These are phyloP conservation scores for Nematostella vectensis DNA, from an alignment of 92 coral and sea anemone species.

Conservation along the genomic window DNA sequence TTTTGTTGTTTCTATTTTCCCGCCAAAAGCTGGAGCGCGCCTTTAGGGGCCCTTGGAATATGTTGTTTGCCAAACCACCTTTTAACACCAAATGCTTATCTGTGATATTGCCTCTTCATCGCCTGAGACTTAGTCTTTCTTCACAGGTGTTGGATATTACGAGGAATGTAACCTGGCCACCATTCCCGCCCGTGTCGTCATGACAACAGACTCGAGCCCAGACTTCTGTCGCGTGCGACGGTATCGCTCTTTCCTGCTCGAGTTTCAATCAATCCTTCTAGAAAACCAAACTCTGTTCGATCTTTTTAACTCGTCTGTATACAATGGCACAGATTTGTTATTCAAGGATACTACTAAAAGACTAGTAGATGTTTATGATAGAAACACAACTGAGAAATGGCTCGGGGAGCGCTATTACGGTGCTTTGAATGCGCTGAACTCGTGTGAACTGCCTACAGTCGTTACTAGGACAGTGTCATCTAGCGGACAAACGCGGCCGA, in stretches of 20 bases:
- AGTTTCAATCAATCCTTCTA: slow-evolving; percentile 19
- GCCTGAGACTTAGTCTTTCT: not conserved
- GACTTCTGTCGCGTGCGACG: slow-evolving; percentile 3
- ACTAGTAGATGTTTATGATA: slow-evolving; percentile 32
- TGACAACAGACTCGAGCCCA: slow-evolving; percentile 27
- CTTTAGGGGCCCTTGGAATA: too few species aligned
- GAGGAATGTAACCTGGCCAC: slow-evolving; percentile 48
- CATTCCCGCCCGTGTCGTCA: slow-evolving; percentile 54
- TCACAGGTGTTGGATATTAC: slow-evolving; percentile 40
- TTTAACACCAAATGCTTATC: too few species aligned
- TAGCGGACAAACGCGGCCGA: slow-evolving; percentile 9
- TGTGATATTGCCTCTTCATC: too few species aligned
- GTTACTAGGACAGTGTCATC: slow-evolving; percentile 15
- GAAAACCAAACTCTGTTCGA: slow-evolving; percentile 12
- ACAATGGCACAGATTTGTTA: slow-evolving; percentile 30
- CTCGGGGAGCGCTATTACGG: slow-evolving; percentile 28
- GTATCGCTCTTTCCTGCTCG: slow-evolving; percentile 24
- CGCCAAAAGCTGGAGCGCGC: too few species aligned
- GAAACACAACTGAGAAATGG: slow-evolving; percentile 44
- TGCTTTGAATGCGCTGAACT: slow-evolving; percentile 23
- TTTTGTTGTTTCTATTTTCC: too few species aligned
- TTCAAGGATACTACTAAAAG: slow-evolving; percentile 39
- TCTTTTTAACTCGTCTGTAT: slow-evolving; percentile 34
- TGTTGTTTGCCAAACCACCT: too few species aligned
- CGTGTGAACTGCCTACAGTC: slow-evolving; percentile 19